phyloP scores from a whole-genome alignment of 1,140 invertebrate genomes.

The Trichonephila clavipes region DNA sequence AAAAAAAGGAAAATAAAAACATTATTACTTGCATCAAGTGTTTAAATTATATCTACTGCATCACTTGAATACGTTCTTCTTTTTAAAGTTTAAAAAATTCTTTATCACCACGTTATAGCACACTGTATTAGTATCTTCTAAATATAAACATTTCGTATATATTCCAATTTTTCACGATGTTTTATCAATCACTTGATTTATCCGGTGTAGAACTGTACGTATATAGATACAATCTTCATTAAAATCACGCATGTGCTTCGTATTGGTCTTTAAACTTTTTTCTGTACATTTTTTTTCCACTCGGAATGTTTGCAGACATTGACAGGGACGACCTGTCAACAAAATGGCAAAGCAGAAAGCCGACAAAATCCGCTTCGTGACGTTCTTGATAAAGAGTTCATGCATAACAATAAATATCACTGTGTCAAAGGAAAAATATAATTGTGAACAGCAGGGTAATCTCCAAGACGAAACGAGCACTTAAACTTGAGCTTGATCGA shows the following conservation, averaged over 20 bases:
- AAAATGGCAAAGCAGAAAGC: conserved; percentile 37
- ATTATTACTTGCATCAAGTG: too few relatives aligned
- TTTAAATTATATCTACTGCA: too few relatives aligned
- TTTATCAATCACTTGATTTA: not conserved
- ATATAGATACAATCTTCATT: not conserved
- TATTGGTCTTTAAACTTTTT: not conserved
- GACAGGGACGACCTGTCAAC: not conserved
- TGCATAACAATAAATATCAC: not conserved
- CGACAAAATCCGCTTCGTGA: not conserved
- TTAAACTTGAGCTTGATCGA: conserved; percentile 3
- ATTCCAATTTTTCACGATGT: not conserved
- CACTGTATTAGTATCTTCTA: not conserved
- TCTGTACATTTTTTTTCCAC: not conserved
- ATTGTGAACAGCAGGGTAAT: not conserved
- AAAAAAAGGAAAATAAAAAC: too few relatives aligned
- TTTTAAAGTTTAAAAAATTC: not conserved
- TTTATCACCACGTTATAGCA: not conserved
- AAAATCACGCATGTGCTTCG: not conserved
- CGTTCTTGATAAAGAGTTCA: not conserved
- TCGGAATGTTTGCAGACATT: not conserved
- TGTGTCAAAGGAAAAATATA: not conserved
- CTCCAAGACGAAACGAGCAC: not conserved
- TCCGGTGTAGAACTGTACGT: not conserved
- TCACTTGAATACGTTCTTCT: too few relatives aligned
- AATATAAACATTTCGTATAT: not conserved